Base-by-base conservation (phyloP, 2,888 invertebrate genomes). In the Hetaerina titia region DNA sequence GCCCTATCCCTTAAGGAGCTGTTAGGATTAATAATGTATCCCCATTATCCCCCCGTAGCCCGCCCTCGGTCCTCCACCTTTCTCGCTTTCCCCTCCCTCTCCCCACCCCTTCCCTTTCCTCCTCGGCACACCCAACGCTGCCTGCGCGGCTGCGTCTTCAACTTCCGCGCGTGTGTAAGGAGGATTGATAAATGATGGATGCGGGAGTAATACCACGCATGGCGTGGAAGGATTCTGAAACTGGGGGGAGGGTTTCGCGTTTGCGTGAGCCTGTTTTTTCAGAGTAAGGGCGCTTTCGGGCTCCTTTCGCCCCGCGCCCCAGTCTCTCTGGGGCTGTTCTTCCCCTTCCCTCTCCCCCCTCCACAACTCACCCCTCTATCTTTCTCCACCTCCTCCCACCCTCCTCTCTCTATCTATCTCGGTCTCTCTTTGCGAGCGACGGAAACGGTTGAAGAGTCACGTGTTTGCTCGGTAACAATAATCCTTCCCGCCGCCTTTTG, bases 21-120 rank as follows among this genome's bases (percentile, higher is more conserved):
- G 69, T 69, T 92, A 74, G 45, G 45, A 56, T 92, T 69, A 74
- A 92, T 92, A 92, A 92, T 92, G 69, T 56, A 92, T 56, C 74
- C 13, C n/a, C 92, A 92, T 92, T 92, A 92, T 81, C 92, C 64
- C 13, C 92, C 31, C 25, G 25, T n/a, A n/a, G n/a, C 19, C 11
- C 74, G 25, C 81, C 25, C 81, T 5, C 13, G 81, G 13, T 6
- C 31, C 81, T 31, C 22, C 69, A n/a, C 69, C 69, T 22, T 81
- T 81, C 81, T 81, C 31, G 8, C 25, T 13, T 31, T 31, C 31
- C 81, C 31, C 81, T 13, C 81, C 81, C 81, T 22, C n/a, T 22
- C n/a, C 69, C 69, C 0, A n/a, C 19, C 7, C 31, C 81, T 1
- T 60, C 60, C 2, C 25, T 13, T 31, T 31, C 13, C n/a, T 22